A percentile compares a stretch with the other conserved stretches of the same genome.
These are phyloP conservation scores for Bucorvus abyssinicus DNA, from an alignment of 2,797 vertebrate species.

Conservation along the genomic window DNA sequence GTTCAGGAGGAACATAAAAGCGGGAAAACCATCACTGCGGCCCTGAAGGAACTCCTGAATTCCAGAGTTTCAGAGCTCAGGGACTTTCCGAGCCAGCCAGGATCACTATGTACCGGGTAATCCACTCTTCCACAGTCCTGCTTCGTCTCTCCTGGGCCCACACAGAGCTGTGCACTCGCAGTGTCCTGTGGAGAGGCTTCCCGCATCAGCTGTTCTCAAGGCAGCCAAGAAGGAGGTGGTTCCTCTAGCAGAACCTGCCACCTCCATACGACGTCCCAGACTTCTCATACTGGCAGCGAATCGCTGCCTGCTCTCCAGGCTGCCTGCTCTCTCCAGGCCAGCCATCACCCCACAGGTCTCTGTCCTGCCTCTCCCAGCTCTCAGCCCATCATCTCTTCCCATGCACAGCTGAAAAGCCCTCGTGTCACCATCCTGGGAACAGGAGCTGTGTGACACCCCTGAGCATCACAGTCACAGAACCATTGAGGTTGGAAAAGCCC, in stretches of 20 bases:
- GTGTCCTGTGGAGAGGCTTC: accelerated
- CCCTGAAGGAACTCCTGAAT: not conserved
- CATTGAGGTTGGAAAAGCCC: not conserved
- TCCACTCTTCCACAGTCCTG: too few species aligned
- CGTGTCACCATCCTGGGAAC: not conserved
- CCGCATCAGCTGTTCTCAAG: not conserved
- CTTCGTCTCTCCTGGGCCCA: not conserved
- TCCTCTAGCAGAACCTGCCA: not conserved
- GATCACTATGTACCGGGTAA: not conserved
- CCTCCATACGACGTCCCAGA: accelerated
- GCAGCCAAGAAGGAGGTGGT: not conserved
- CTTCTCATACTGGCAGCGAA: not conserved
- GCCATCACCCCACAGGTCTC: not conserved
- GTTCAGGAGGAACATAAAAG: not conserved
- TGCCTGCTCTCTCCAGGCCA: not conserved
- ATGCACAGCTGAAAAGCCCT: not conserved
- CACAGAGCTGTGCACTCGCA: accelerated
- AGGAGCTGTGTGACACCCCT: not conserved
- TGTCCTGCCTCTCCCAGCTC: not conserved
- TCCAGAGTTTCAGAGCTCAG: too few species aligned
- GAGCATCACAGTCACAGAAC: not conserved
- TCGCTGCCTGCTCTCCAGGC: not conserved
- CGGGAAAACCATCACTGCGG: not conserved
- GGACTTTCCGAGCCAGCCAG: not conserved
- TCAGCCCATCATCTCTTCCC: not conserved